These are phyloP conservation scores for Hypomecis punctinalis DNA, from an alignment of 2,888 invertebrate species.

Conservation along the genomic window DNA sequence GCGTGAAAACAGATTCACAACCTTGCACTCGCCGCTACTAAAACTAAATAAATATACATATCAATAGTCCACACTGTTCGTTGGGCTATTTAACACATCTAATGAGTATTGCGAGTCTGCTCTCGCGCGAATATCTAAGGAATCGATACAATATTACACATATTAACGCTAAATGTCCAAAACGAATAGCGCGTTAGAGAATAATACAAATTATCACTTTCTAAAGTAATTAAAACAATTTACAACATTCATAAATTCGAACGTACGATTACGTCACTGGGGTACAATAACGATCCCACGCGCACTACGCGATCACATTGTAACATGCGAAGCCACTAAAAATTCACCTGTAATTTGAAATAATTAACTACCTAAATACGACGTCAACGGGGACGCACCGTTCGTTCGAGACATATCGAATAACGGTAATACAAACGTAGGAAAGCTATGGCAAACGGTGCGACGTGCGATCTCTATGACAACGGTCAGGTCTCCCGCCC, in stretches of 20 bases:
- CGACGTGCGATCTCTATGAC: background rate
- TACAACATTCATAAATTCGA: constrained; percentile 1
- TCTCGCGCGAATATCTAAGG: background rate
- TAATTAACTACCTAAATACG: constrained; percentile 9
- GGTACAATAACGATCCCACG: constrained; percentile 1
- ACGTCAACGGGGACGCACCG: background rate
- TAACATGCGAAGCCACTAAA: background rate
- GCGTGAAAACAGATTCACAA: constrained; percentile 52
- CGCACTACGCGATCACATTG: background rate
- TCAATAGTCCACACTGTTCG: background rate
- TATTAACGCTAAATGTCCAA: background rate
- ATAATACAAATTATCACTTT: background rate
- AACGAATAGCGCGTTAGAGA: background rate
- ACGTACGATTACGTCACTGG: constrained; percentile 5
- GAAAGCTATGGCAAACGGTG: constrained; percentile 12
- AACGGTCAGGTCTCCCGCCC: background rate
- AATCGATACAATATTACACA: background rate
- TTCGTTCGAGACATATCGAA: background rate
- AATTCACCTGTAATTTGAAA: constrained; percentile 1
- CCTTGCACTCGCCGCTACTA: constrained; percentile 36
- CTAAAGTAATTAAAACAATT: background rate
- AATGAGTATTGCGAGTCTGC: constrained; percentile 35
- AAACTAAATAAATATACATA: background rate
- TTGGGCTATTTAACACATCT: constrained; percentile 4
- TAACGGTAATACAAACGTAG: constrained; percentile 4